These are phyloP conservation scores for Ivindomyrus marchei DNA, from an alignment of 2,113 vertebrate species.

Conservation along the genomic window DNA sequence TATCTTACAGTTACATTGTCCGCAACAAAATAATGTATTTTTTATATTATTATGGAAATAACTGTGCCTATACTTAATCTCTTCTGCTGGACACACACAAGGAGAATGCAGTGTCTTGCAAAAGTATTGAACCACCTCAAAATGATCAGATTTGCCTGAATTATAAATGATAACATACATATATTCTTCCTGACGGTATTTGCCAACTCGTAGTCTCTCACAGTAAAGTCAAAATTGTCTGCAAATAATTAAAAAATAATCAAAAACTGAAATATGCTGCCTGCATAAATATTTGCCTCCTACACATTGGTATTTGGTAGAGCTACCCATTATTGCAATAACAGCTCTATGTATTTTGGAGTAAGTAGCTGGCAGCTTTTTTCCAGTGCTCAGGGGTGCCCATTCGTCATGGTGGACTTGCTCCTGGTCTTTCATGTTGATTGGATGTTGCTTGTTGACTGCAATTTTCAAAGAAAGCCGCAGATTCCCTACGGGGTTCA, in stretches of 20 bases:
- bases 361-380: background rate
- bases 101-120: background rate
- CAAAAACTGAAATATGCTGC: background rate
- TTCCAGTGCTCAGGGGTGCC: background rate
- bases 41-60: background rate
- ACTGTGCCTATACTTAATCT: background rate
- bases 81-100: background rate
- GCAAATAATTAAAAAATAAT: background rate
- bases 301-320: background rate
- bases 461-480: background rate
- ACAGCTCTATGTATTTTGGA: background rate
- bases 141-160: background rate
- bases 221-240: background rate
- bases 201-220: background rate
- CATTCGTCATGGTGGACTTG: background rate
- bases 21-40: background rate
- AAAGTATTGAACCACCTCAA: background rate
- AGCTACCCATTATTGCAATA: background rate
- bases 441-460: background rate
- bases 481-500: background rate
- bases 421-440: background rate
- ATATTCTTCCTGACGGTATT: background rate
- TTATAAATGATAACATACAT: background rate
- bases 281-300: background rate
- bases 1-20: background rate